Base-by-base conservation (phyloP, 1,140 invertebrate genomes). In the Danaus melanippus region DNA sequence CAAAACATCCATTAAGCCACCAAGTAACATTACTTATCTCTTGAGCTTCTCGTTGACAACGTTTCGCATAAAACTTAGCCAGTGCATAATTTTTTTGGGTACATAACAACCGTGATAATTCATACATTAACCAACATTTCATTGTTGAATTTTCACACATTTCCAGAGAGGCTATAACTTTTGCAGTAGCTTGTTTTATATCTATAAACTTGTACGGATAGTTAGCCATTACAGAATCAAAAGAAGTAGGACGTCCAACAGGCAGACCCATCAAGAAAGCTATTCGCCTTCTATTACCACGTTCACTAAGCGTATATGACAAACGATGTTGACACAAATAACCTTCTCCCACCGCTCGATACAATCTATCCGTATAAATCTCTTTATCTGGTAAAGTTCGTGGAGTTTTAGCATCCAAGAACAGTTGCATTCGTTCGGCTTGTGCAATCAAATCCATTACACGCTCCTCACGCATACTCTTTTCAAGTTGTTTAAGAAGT, bases 111-210 rank as follows among this genome's bases (percentile, higher is more conserved):
- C 87, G 64, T 10, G 89, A 73, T 15, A 89, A 58, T 66, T 90
- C 89, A 52, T 89, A 87, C 71, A 87, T 87, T 12, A 88, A 69
- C 88, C 88, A 89, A 65, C 84, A 73, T 72, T 73, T 81, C 88
- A 88, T 78, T 63, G 85, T 67, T n/a, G 81, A 65, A 71, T 79
- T 82, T 68, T 77, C 79, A 56, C 81, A 83, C 77, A 84, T 79
- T 49, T 86, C 82, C 11, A 86, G 61, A 2, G 70, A 71, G 1
- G 64, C 61, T 32, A 67, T 56, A 1, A 81, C 79, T 62, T 76
- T 84, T 43, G 73, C 71, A 2, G 74, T 84, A 39, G 80, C 79
- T 60, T 73, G 60, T 63, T 82, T 78, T 17, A 79, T 73, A 53
- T 86, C 84, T 32, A 84, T 76, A 44, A 84, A 86, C 60, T 84